These are phyloP conservation scores for Carollia perspicillata DNA, from an alignment of 2,113 vertebrate genomes.

Conservation along the genomic window DNA sequence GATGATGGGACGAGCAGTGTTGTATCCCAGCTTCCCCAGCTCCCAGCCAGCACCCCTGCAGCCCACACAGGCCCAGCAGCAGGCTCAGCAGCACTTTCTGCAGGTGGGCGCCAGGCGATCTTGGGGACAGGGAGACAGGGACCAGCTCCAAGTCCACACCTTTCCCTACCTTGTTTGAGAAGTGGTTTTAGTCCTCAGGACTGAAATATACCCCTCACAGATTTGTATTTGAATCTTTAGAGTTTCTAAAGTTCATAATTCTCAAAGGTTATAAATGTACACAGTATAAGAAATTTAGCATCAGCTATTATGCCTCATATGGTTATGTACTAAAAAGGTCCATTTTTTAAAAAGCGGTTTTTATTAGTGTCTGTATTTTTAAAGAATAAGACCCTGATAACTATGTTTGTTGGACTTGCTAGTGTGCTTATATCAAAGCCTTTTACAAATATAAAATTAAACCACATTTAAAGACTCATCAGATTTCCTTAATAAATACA, in stretches of 20 bases:
- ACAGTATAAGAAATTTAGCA: neutral
- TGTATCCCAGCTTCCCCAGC: slow-evolving; percentile 80
- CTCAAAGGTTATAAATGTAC: neutral
- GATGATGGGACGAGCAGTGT: slow-evolving; percentile 84
- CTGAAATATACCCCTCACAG: neutral
- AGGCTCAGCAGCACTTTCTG: slow-evolving; percentile 78
- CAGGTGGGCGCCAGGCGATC: slow-evolving; percentile 74
- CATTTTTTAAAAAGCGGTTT: neutral
- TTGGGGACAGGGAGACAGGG: neutral
- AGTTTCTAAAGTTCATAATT: neutral
- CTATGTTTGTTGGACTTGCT: neutral
- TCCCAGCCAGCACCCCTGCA: slow-evolving; percentile 77
- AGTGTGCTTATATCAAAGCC: neutral
- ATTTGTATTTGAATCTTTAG: neutral
- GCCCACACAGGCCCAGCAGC: slow-evolving; percentile 81
- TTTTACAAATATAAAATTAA: neutral
- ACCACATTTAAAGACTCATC: neutral
- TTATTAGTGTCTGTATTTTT: neutral
- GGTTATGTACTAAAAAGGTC: neutral
- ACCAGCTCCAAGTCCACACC: too few species aligned
- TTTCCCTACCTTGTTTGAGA: neutral
- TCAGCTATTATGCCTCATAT: neutral
- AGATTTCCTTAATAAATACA: neutral
- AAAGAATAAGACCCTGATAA: neutral
- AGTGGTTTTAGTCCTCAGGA: neutral